Base-by-base conservation (phyloP, 2,888 invertebrate genomes). In the Alviniconcha strummeri region DNA sequence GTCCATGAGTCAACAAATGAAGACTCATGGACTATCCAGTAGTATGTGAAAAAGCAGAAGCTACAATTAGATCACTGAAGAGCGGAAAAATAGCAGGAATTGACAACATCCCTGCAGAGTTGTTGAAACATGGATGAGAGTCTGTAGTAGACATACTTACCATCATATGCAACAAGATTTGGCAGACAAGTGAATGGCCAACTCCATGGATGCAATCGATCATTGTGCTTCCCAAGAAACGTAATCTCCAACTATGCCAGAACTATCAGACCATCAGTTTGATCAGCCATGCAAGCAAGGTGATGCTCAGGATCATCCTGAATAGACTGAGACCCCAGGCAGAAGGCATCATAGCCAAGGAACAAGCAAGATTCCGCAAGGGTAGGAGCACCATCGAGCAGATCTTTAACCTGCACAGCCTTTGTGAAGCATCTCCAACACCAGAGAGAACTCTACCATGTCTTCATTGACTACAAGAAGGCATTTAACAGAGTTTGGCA, bases 401-500 rank as follows among this genome's bases (percentile, higher is more conserved):
- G 60, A 83, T 72, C 15, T 71, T 83, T n/a, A 78, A 78, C 57
- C 19, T 55, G 11, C 9, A 36, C 7, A 17, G 71, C n/a, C 69
- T 83, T 67, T 69, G 67, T 19, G 78, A 83, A 77, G 7, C 57
- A 83, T 71, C 15, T 13, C 19, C 77, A 83, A 36, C 83, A 83
- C 36, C 77, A 83, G n/a, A 9, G 56, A 71, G 72, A 78, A 56
- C 5, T 83, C 71, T 83, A 17, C 56, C 78, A 83, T 67, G 74
- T 74, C 54, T 60, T 60, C 13, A 60, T 60, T 74, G 83, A 83
- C 56, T 80, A 79, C n/a, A 83, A 80, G 17, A 80, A 80, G 74
- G 83, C 74, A 5, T 83, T 80, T 55, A 80, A 80, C 57, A 13
- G 64, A 15, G 57, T 80, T 17, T 83, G 80, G 83, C 80, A 75